Evolutionary conservation across 2,113 vertebrate species (phyloP), one percentile per base, ranked within the genome.

Genomic region (Oryzias javanicus): DNA sequence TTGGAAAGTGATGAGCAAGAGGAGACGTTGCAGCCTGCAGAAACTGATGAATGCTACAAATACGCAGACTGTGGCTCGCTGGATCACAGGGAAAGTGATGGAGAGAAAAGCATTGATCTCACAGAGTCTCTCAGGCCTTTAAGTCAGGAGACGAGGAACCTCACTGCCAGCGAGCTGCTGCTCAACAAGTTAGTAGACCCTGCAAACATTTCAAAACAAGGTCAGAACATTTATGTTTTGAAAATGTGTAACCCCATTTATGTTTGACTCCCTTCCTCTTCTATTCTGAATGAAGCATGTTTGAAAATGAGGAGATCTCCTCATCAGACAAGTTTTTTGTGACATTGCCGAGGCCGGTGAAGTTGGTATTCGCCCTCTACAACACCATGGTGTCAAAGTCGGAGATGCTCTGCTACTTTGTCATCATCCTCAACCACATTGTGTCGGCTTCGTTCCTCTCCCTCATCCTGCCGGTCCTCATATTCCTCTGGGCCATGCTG

Each of bases 401-500:
- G 4, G 92, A 91, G 86, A 89, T 85, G 78, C 67, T 92, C 35
- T 90, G 92, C 57, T 92, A 78, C 75, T 92, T 89, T 24, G 60
- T 89, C 47, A 90, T 88, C 53, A 79, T 92, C 72, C 86, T 92
- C 20, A 93, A 92, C 75, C 90, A 88, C 83, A 84, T 80, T 1
- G 78, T 92, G 74, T 92, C 84, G 0, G 91, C 91, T 2, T 93
- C 89, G 0, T 0, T 88, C 29, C 82, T 94, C 1, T 45, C 89
- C 15, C 75, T 85, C 72, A 81, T 86, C 70, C 86, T 94, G 55
- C 85, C 92, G 1, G 73, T 92, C 56, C 86, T 90, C 44, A 86
- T 92, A 74, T 92, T 92, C 70, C 72, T 89, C 44, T 91, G 84
- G 90, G 90, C 87, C 56, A 91, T 91, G 91, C 78, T 92, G 52